Conservation (phyloP, 2,113 vertebrate species). For the Sinocyclocheilus anshuiensis region DNA sequence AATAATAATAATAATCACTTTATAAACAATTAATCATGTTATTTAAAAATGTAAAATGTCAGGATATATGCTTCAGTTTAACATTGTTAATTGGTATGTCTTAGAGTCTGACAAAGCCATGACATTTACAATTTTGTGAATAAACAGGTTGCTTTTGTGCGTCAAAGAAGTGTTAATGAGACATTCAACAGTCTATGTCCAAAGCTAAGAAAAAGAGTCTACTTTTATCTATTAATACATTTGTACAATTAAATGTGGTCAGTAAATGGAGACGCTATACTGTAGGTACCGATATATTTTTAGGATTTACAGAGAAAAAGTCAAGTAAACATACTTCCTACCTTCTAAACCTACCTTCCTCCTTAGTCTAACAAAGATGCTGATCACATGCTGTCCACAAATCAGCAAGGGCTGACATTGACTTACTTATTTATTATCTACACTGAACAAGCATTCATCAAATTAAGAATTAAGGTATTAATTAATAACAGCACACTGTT, state of each 20-base stretch:
- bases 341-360: not conserved
- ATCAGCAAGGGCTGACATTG: slow-evolving; percentile 18
- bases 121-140: no score
- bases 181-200: not conserved
- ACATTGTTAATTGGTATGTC: not conserved
- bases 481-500: not conserved
- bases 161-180: not conserved
- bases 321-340: not conserved
- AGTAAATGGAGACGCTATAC: no score
- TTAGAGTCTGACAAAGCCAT: no score
- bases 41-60: not conserved
- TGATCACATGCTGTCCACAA: slow-evolving; percentile 20
- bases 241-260: no score
- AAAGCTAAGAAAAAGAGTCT: not conserved
- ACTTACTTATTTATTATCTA: slow-evolving; percentile 43
- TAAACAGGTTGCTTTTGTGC: no score
- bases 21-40: not conserved
- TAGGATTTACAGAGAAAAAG: not conserved
- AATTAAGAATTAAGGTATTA: slow-evolving; percentile 15
- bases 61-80: no score
- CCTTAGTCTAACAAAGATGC: slow-evolving; percentile 4
- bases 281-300: not conserved
- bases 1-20: not conserved
- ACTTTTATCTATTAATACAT: no score
- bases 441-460: slow-evolving; percentile 42